Conservation (phyloP, 2,888 invertebrate genomes). For the Ernsta delagoae region DNA sequence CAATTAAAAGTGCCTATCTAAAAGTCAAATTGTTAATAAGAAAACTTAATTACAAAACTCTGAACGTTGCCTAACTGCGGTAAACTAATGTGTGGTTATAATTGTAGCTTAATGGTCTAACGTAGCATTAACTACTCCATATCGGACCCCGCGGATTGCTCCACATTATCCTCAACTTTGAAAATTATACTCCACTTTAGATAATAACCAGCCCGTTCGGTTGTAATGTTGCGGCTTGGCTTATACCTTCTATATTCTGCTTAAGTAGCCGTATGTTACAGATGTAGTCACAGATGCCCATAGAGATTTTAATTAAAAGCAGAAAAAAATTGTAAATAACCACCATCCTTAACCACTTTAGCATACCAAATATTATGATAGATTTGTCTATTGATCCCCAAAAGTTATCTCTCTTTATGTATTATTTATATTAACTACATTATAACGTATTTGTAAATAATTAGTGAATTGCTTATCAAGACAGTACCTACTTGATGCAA, state of each 20-base stretch:
- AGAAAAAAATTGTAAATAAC: too few relatives aligned
- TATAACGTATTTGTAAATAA: too few relatives aligned
- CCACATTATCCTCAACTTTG: slow-evolving; percentile 34
- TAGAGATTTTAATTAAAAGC: neutral
- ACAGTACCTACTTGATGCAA: too few relatives aligned
- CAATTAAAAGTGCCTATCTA: too few relatives aligned
- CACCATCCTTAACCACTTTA: too few relatives aligned
- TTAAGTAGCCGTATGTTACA: neutral
- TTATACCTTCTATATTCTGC: neutral
- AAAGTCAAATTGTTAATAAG: too few relatives aligned
- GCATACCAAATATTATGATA: too few relatives aligned
- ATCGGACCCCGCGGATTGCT: slow-evolving; percentile 28
- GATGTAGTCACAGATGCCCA: neutral
- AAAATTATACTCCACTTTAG: slow-evolving; percentile 34
- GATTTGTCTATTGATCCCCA: too few relatives aligned
- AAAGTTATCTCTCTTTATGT: too few relatives aligned
- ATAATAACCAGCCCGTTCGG: slow-evolving; percentile 26
- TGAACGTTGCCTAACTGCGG: neutral
- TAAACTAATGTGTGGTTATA: slow-evolving; percentile 22
- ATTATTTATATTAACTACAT: too few relatives aligned
- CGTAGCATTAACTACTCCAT: slow-evolving; percentile 28
- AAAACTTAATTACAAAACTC: neutral
- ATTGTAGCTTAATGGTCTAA: slow-evolving; percentile 29
- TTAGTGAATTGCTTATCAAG: too few relatives aligned
- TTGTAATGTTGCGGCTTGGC: neutral